phyloP scores from a whole-genome alignment of 2,888 invertebrate genomes.

The Meganola albula region DNA sequence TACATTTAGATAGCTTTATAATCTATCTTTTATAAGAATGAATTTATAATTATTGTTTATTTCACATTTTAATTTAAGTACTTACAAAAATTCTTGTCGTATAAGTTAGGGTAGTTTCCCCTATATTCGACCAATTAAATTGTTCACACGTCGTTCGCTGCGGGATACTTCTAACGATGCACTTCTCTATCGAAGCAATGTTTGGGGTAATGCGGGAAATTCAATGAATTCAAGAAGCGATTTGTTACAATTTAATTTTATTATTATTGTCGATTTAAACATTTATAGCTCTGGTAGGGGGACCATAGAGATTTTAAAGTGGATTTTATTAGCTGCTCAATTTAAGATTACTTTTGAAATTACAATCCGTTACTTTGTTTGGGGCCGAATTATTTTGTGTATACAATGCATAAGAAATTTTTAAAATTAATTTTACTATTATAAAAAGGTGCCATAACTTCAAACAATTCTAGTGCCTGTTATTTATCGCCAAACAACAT shows the following conservation, averaged over 20 bases:
- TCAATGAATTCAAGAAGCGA: constrained; percentile 33
- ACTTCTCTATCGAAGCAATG: constrained; percentile 33
- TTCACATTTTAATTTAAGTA: too few species aligned
- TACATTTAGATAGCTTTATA: too few species aligned
- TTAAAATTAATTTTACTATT: too few species aligned
- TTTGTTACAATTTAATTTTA: constrained; percentile 29
- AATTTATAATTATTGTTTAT: too few species aligned
- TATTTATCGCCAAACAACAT: too few species aligned
- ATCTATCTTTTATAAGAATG: too few species aligned
- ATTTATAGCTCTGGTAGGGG: neutral
- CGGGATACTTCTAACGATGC: constrained; percentile 42
- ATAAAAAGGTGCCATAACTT: too few species aligned
- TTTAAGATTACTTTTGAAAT: neutral
- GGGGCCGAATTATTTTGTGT: too few species aligned
- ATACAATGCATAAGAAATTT: too few species aligned
- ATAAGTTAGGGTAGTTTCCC: constrained; percentile 49
- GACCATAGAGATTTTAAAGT: neutral
- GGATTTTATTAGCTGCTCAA: too few species aligned
- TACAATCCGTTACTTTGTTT: neutral
- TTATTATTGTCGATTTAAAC: constrained; percentile 10
- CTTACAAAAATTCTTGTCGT: constrained; percentile 44
- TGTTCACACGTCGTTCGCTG: constrained; percentile 70
- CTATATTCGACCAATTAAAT: constrained; percentile 62
- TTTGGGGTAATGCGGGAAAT: constrained; percentile 35
- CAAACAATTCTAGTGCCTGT: too few species aligned